Percentiles rank a stretch among this genome's conserved stretches.
Evolutionary conservation across 2,113 vertebrate genomes (phyloP).

Genomic region (Rhinoptilus africanus): DNA sequence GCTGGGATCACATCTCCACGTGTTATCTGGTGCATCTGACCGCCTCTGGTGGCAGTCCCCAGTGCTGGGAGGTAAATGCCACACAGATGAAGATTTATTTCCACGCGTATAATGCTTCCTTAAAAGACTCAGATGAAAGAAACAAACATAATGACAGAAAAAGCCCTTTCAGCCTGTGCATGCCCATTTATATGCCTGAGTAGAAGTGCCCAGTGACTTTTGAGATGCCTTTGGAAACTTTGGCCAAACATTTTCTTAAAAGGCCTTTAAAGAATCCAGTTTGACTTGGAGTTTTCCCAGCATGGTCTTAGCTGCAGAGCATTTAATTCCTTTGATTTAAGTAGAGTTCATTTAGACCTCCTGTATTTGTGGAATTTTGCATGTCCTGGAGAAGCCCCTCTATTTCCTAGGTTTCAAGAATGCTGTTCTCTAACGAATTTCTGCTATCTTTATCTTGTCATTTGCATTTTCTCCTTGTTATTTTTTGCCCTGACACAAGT

Average conservation of each 20-base stretch:
- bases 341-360: background rate
- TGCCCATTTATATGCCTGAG: background rate
- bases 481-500: background rate
- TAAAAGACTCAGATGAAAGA: background rate
- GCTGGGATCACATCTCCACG: background rate
- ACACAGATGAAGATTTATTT: background rate
- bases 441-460: background rate
- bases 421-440: background rate
- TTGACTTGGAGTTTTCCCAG: conserved; percentile 1
- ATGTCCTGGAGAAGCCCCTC: background rate
- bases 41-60: background rate
- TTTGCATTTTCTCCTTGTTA: background rate
- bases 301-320: background rate
- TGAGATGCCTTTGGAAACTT: background rate
- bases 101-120: background rate
- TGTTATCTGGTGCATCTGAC: background rate
- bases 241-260: conserved; percentile 1
- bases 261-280: background rate
- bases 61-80: background rate
- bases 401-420: background rate
- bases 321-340: background rate
- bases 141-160: background rate
- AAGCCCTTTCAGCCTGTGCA: background rate
- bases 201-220: background rate
- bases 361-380: background rate